Conservation (phyloP, 1,140 invertebrate genomes). For the Rhopalosiphum maidis region DNA sequence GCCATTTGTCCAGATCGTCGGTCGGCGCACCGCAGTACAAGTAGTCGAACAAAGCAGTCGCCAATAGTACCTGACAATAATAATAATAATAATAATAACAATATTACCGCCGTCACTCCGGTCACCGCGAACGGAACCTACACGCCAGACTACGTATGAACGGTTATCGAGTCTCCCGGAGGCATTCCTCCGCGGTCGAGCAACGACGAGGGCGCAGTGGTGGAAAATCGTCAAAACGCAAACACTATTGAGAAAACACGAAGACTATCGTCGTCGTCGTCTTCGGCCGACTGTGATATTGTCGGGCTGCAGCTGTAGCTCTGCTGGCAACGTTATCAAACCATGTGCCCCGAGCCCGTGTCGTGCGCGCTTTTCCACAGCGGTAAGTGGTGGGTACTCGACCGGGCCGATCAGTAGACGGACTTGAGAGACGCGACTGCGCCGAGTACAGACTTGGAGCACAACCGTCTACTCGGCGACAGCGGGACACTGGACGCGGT, state of each 20-base stretch:
- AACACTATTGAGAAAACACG: not conserved
- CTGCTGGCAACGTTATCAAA: not conserved
- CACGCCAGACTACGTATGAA: not conserved
- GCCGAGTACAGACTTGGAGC: not conserved
- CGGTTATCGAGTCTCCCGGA: not conserved
- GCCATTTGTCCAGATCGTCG: slow-evolving; percentile 62
- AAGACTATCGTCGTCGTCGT: not conserved
- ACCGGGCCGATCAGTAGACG: not conserved
- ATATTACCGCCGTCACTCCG: not conserved
- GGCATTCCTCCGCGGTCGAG: not conserved
- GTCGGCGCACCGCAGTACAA: not conserved
- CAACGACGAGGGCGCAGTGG: too few relatives aligned
- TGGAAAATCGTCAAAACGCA: not conserved
- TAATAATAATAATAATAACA: not conserved
- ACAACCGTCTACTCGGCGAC: not conserved
- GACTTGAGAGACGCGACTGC: not conserved
- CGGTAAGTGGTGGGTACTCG: not conserved
- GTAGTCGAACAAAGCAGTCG: not conserved
- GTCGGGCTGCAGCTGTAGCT: not conserved
- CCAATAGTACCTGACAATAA: not conserved
- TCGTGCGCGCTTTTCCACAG: not conserved
- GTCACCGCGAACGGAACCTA: not conserved
- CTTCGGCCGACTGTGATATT: not conserved
- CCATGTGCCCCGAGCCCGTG: not conserved
- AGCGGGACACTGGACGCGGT: too few relatives aligned